A percentile compares a stretch with the other conserved stretches of the same genome.
Evolutionary conservation across 2,888 invertebrate genomes (phyloP).

Genomic region (Andrena marginata): DNA sequence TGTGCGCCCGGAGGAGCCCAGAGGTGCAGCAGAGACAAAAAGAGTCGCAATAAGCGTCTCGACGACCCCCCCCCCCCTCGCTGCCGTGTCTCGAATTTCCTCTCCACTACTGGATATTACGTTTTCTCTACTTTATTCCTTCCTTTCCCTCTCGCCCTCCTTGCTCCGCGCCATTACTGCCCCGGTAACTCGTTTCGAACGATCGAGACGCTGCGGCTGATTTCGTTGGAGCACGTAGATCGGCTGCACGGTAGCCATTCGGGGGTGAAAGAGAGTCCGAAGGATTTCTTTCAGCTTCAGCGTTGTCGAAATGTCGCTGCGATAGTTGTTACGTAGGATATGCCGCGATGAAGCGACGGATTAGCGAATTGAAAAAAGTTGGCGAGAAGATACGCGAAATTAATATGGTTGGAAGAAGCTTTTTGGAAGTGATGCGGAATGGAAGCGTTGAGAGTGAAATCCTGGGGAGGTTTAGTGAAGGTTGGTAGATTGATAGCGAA

Average conservation of each 20-base stretch:
- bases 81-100: constrained; percentile 61
- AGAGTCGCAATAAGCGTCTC: constrained; percentile 53
- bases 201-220: constrained; percentile 11
- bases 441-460: too few relatives aligned
- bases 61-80: constrained; percentile 23
- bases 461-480: too few relatives aligned
- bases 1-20: constrained; percentile 36
- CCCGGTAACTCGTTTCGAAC: constrained; percentile 27
- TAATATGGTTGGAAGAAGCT: neutral
- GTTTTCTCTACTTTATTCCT: constrained; percentile 49
- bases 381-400: neutral
- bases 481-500: too few relatives aligned
- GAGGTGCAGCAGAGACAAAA: constrained; percentile 13
- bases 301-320: neutral
- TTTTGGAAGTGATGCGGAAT: too few relatives aligned
- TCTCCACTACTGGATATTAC: constrained; percentile 61
- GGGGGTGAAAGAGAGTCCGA: neutral
- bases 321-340: too few relatives aligned
- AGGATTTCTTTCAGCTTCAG: neutral
- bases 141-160: constrained; percentile 4
- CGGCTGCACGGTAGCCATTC: constrained; percentile 1
- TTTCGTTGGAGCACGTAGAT: neutral
- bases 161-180: neutral
- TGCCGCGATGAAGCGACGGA: too few relatives aligned
- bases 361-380: neutral